These are phyloP conservation scores for Eilema griseolum DNA, from an alignment of 2,888 invertebrate species.

Conservation along the genomic window DNA sequence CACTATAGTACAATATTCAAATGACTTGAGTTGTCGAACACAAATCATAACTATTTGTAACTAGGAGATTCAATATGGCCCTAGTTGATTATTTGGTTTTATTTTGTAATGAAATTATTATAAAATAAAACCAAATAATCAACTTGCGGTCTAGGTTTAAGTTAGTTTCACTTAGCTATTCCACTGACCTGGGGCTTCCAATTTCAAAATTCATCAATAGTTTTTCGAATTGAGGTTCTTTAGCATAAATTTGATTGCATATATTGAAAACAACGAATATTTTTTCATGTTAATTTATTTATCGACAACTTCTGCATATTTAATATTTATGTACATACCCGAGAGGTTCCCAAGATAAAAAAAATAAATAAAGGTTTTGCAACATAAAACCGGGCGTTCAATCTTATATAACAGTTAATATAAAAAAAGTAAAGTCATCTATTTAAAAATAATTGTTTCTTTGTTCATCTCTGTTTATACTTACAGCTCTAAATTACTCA, in stretches of 20 bases:
- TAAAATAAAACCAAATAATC: too few relatives aligned
- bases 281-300: too few relatives aligned
- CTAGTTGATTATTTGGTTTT: slow-evolving; percentile 29
- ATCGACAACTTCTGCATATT: too few relatives aligned
- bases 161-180: background rate
- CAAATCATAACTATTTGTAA: slow-evolving; percentile 19
- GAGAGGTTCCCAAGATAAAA: too few relatives aligned
- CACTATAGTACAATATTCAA: slow-evolving; percentile 14
- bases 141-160: background rate
- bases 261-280: too few relatives aligned
- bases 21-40: slow-evolving; percentile 8
- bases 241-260: too few relatives aligned
- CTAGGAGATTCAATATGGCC: slow-evolving; percentile 21
- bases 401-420: background rate
- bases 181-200: background rate
- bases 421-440: background rate
- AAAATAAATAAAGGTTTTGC: too few relatives aligned
- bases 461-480: too few relatives aligned
- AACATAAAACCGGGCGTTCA: background rate
- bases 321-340: too few relatives aligned
- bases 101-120: slow-evolving; percentile 32
- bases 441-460: too few relatives aligned
- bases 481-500: too few relatives aligned
- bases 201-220: background rate
- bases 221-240: too few relatives aligned